These are phyloP conservation scores for Actinostola sp. DNA, from an alignment of 92 coral and sea anemone species.

Conservation along the genomic window DNA sequence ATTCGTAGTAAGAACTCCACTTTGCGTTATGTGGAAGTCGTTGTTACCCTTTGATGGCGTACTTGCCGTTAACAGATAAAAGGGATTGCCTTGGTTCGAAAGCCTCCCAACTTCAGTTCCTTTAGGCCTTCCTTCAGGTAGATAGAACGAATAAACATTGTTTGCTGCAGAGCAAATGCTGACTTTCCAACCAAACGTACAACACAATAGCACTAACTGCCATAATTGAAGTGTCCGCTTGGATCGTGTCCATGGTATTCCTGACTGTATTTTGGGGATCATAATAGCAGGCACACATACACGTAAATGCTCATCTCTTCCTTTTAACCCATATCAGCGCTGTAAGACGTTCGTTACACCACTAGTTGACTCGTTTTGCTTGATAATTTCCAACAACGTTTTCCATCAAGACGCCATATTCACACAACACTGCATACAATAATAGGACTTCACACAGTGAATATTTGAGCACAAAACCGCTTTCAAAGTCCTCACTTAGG, in stretches of 20 bases:
- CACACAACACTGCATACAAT: slow-evolving; percentile 11
- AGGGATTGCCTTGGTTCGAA: slow-evolving; percentile 24
- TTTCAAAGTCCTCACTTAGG: slow-evolving; percentile 19
- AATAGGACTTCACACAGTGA: slow-evolving; percentile 31
- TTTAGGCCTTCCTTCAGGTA: slow-evolving; percentile 78
- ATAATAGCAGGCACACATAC: slow-evolving; percentile 15
- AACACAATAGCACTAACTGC: slow-evolving; percentile 60
- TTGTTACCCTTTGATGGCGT: background rate
- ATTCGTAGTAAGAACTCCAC: slow-evolving; percentile 60
- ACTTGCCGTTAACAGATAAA: background rate
- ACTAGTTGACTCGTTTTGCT: slow-evolving; percentile 15
- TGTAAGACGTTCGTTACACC: background rate
- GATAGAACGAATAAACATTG: slow-evolving; percentile 41
- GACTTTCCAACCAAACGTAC: slow-evolving; percentile 47
- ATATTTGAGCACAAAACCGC: slow-evolving; percentile 29
- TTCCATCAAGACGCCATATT: slow-evolving; percentile 26
- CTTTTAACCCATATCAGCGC: slow-evolving; percentile 9
- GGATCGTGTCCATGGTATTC: slow-evolving; percentile 41
- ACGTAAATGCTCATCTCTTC: background rate
- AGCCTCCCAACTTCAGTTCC: slow-evolving; percentile 79
- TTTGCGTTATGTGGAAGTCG: slow-evolving; percentile 15
- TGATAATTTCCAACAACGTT: slow-evolving; percentile 22
- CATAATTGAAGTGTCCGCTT: slow-evolving; percentile 35
- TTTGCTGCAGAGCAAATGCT: slow-evolving; percentile 39
- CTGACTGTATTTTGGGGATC: slow-evolving; percentile 6